phyloP scores from a whole-genome alignment of 2,113 vertebrate species.

The Eudyptes chrysolophus region DNA sequence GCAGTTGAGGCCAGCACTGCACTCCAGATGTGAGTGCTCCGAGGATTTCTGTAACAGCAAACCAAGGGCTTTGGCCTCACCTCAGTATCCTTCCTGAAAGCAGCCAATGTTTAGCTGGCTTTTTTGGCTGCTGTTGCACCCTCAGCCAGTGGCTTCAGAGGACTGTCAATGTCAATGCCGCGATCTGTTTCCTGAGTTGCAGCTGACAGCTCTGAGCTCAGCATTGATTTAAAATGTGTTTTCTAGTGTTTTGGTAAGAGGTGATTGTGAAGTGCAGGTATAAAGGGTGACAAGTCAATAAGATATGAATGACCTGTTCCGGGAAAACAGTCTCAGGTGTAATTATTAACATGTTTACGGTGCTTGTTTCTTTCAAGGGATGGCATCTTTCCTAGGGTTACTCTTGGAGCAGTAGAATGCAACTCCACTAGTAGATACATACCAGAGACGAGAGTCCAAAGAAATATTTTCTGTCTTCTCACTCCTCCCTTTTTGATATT shows the following conservation, averaged over 20 bases:
- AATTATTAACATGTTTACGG: background rate
- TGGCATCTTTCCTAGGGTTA: background rate
- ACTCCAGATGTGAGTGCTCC: accelerated
- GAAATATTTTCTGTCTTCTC: background rate
- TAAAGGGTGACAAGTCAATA: background rate
- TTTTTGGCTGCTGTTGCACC: background rate
- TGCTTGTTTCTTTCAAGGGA: background rate
- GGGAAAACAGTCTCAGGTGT: background rate
- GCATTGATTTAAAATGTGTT: background rate
- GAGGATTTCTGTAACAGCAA: background rate
- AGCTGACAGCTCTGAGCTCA: background rate
- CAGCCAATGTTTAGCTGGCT: background rate
- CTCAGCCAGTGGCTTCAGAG: background rate
- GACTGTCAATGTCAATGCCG: background rate
- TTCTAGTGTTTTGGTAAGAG: background rate
- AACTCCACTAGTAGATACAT: background rate
- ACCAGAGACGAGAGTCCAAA: background rate
- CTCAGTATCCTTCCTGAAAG: background rate
- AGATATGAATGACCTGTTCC: accelerated
- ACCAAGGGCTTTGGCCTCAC: background rate
- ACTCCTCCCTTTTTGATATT: background rate
- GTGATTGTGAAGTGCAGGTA: background rate
- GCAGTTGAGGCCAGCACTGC: background rate
- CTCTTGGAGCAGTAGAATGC: background rate
- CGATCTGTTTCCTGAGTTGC: background rate